Evolutionary conservation across 2,797 vertebrate genomes (phyloP).

Genomic region (Sylvilagus floridanus): DNA sequence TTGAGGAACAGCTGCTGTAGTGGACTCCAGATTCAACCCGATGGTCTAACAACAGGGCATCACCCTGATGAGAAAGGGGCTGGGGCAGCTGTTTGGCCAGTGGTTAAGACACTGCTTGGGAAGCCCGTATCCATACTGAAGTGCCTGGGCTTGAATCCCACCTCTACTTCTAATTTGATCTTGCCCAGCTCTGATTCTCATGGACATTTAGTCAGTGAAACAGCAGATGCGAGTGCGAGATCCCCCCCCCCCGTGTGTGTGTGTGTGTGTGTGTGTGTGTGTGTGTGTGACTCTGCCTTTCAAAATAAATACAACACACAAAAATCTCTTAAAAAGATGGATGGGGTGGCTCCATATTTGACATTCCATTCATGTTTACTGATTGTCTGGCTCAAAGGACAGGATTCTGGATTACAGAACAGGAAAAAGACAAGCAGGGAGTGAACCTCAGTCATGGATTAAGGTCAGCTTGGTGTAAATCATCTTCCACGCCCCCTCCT

Average conservation of each 20-base stretch:
- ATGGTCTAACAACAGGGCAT: accelerated
- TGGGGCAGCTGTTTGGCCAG: too few relatives aligned
- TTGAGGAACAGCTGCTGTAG: not conserved
- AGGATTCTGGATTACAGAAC: not conserved
- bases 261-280: too few relatives aligned
- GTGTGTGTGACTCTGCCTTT: too few relatives aligned
- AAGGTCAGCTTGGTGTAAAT: not conserved
- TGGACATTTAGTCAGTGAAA: too few relatives aligned
- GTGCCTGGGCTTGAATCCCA: too few relatives aligned
- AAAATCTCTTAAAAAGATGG: not conserved
- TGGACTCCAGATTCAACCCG: not conserved
- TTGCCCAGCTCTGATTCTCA: too few relatives aligned
- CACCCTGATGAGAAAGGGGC: not conserved
- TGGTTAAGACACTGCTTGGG: too few relatives aligned
- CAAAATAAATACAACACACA: too few relatives aligned
- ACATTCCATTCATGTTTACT: too few relatives aligned
- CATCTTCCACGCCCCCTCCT: not conserved
- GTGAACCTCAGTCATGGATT: not conserved
- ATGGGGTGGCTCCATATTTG: accelerated
- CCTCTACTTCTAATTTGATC: too few relatives aligned
- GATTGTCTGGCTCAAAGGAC: not conserved
- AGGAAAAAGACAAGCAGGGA: not conserved
- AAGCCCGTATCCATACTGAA: too few relatives aligned
- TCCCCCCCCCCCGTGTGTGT: accelerated
- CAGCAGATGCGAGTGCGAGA: too few relatives aligned